Percentiles rank a stretch among this genome's conserved stretches.
phyloP scores from a whole-genome alignment of 2,113 vertebrate species.

The Oryzias curvinotus region DNA sequence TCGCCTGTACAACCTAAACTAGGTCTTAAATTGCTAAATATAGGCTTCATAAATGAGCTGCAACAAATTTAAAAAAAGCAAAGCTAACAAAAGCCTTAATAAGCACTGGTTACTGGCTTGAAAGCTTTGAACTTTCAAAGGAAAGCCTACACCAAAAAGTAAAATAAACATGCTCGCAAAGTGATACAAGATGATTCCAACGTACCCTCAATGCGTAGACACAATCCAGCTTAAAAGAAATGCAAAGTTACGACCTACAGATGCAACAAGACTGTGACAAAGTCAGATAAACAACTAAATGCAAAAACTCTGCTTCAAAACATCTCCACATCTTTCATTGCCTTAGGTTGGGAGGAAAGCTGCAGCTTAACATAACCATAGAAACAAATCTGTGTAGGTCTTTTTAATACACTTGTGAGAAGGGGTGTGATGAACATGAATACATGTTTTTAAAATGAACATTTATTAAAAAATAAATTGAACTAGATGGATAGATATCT shows the following conservation, averaged over 20 bases:
- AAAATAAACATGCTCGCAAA: neutral
- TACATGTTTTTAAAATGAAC: constrained; percentile 6
- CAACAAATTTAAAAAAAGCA: too few species aligned
- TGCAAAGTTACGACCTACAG: constrained; percentile 10
- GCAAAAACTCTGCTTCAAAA: too few species aligned
- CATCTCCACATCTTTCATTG: too few species aligned
- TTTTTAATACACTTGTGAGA: neutral
- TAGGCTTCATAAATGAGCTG: too few species aligned
- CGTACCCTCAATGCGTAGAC: neutral
- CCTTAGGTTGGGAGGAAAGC: neutral
- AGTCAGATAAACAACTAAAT: neutral
- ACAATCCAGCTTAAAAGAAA: neutral
- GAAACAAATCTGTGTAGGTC: too few species aligned
- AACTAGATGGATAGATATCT: constrained; percentile 8
- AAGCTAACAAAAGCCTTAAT: too few species aligned
- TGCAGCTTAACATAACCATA: neutral
- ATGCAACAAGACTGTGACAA: constrained; percentile 3
- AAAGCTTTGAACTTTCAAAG: too few species aligned
- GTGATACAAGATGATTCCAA: neutral
- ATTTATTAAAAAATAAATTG: constrained; percentile 8
- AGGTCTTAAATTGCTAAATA: too few species aligned
- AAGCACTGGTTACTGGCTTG: too few species aligned
- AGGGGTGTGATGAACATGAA: constrained; percentile 1
- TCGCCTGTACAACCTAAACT: too few species aligned
- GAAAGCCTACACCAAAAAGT: too few species aligned